Evolutionary conservation across 2,888 invertebrate genomes (phyloP).

Genomic region (Phyto melanocephala): DNA sequence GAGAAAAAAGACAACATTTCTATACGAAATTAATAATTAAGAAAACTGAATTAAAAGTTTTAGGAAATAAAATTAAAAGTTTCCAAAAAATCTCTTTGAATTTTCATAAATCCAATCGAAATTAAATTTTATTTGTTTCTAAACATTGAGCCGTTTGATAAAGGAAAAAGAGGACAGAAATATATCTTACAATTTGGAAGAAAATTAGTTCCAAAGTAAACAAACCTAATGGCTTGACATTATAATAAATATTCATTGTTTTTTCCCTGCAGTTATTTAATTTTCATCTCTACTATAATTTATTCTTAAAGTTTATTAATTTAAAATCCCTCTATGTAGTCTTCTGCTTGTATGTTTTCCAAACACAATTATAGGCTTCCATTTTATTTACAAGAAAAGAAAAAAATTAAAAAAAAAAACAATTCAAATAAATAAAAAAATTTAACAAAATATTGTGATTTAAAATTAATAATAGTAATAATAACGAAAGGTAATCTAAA

Average conservation of each 20-base stretch:
- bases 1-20: background rate
- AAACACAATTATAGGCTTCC: constrained; percentile 30
- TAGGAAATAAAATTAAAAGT: background rate
- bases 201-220: no score
- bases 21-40: background rate
- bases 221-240: no score
- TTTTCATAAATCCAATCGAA: background rate
- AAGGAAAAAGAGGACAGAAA: no score
- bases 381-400: constrained; percentile 21
- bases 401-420: constrained; percentile 2
- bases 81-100: background rate
- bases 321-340: background rate
- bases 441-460: constrained; percentile 21
- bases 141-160: no score
- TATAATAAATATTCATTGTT: no score
- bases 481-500: background rate
- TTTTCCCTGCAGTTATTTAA: no score
- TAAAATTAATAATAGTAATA: background rate
- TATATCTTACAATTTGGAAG: no score
- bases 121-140: no score
- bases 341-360: constrained; percentile 20
- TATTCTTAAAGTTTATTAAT: no score
- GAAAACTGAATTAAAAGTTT: background rate
- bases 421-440: no score
- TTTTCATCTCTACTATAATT: no score